phyloP scores from a whole-genome alignment of 1,140 invertebrate genomes.

The Mercenaria mercenaria region DNA sequence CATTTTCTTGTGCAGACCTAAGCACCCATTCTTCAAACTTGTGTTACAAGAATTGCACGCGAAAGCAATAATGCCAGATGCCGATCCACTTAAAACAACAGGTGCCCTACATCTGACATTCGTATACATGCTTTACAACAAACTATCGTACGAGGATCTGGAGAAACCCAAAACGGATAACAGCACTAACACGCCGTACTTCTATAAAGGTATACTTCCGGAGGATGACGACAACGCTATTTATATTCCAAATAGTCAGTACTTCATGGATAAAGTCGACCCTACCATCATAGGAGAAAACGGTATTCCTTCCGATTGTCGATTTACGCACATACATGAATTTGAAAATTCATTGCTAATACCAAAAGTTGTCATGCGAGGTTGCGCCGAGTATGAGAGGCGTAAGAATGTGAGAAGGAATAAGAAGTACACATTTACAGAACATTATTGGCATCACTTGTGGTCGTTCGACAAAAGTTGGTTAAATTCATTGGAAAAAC shows the following conservation, averaged over 20 bases:
- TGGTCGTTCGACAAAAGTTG: not conserved
- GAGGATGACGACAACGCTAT: not conserved
- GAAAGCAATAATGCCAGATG: slow-evolving; percentile 62
- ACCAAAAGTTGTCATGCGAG: not conserved
- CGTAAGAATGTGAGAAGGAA: not conserved
- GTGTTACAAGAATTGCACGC: slow-evolving; percentile 70
- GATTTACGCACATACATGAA: not conserved
- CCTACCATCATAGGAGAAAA: not conserved
- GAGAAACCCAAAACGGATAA: not conserved
- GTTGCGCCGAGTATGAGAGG: not conserved
- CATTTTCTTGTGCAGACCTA: slow-evolving; percentile 74
- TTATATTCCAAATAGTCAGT: slow-evolving; percentile 30
- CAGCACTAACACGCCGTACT: not conserved
- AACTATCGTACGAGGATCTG: not conserved
- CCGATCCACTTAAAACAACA: not conserved
- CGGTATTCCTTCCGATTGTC: too few relatives aligned
- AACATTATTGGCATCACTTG: slow-evolving; percentile 26
- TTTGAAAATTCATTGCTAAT: not conserved
- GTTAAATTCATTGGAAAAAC: not conserved
- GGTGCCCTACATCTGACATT: slow-evolving; percentile 1
- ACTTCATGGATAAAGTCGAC: not conserved
- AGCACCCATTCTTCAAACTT: slow-evolving; percentile 78
- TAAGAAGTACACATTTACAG: slow-evolving; percentile 28
- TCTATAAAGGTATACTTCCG: not conserved
- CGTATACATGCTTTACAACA: not conserved